These are phyloP conservation scores for Erebia palarica DNA, from an alignment of 2,888 invertebrate genomes.

Conservation along the genomic window DNA sequence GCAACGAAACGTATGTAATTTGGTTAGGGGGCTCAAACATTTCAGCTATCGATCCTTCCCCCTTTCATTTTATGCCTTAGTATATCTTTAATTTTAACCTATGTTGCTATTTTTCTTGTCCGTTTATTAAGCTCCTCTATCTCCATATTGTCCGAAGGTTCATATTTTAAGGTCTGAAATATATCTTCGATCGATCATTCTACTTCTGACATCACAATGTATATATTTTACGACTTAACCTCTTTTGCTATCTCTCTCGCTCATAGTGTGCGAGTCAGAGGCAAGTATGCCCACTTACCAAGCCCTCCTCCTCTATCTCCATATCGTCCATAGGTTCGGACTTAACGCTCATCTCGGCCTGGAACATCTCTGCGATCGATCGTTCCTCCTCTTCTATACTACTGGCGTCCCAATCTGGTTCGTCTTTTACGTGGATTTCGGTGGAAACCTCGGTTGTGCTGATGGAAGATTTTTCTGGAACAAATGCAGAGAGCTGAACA, in stretches of 20 bases:
- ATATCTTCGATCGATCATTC: conserved; percentile 86
- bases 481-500: conserved; percentile 3
- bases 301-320: conserved; percentile 80
- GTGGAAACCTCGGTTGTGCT: conserved; percentile 49
- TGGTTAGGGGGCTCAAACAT: neutral
- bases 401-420: conserved; percentile 86
- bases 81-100: neutral
- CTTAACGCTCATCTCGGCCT: conserved; percentile 87
- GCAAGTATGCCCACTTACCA: conserved; percentile 55
- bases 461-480: conserved; percentile 60
- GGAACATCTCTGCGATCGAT: conserved; percentile 85
- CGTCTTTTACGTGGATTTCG: conserved; percentile 70
- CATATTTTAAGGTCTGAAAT: conserved; percentile 86
- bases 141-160: conserved; percentile 79
- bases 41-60: neutral
- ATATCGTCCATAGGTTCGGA: conserved; percentile 82
- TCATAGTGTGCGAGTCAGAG: neutral
- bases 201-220: conserved; percentile 86
- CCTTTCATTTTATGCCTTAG: neutral
- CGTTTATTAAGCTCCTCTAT: conserved; percentile 77
- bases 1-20: too few relatives aligned
- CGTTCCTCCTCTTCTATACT: conserved; percentile 84
- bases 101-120: neutral
- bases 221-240: conserved; percentile 67
- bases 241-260: conserved; percentile 52